A percentile compares a stretch with the other conserved stretches of the same genome.
Conservation (phyloP, 2,888 invertebrate species). For the Drosophila colorata region DNA sequence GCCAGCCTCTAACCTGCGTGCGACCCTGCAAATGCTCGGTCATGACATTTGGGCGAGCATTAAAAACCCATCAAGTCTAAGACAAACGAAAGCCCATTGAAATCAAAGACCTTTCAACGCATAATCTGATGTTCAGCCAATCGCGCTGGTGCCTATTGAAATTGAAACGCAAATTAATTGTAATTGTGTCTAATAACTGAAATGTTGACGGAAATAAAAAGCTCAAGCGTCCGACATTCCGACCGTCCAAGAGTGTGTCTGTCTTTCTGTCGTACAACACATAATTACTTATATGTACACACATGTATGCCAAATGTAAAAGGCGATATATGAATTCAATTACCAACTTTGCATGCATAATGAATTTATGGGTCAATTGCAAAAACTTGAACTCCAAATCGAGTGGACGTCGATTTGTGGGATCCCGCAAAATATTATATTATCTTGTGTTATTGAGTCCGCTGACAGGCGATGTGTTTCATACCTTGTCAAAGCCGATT, state of each 20-base stretch:
- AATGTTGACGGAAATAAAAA: conserved; percentile 74
- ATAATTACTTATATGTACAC: conserved; percentile 52
- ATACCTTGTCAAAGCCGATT: conserved; percentile 38
- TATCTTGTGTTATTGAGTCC: conserved; percentile 46
- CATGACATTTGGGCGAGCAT: conserved; percentile 72
- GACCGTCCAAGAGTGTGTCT: conserved; percentile 4
- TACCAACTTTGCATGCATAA: conserved; percentile 77
- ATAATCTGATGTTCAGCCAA: conserved; percentile 33
- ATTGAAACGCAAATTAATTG: conserved; percentile 70
- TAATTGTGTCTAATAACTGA: conserved; percentile 75
- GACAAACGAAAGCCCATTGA: conserved; percentile 46
- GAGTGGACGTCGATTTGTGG: conserved; percentile 44
- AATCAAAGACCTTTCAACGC: conserved; percentile 63
- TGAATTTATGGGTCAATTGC: conserved; percentile 81
- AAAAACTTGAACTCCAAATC: conserved; percentile 75
- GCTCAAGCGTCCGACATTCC: conserved; percentile 23
- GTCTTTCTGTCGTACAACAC: not conserved
- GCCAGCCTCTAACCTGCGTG: conserved; percentile 15
- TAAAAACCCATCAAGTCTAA: conserved; percentile 70
- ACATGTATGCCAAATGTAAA: conserved; percentile 64
- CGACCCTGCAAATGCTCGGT: conserved; percentile 70
- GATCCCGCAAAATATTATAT: conserved; percentile 42
- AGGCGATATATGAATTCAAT: conserved; percentile 64
- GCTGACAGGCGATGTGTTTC: conserved; percentile 45
- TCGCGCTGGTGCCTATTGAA: conserved; percentile 45